Evolutionary conservation across 1,140 invertebrate genomes (phyloP).

Genomic region (Rhagoletis zephyria): DNA sequence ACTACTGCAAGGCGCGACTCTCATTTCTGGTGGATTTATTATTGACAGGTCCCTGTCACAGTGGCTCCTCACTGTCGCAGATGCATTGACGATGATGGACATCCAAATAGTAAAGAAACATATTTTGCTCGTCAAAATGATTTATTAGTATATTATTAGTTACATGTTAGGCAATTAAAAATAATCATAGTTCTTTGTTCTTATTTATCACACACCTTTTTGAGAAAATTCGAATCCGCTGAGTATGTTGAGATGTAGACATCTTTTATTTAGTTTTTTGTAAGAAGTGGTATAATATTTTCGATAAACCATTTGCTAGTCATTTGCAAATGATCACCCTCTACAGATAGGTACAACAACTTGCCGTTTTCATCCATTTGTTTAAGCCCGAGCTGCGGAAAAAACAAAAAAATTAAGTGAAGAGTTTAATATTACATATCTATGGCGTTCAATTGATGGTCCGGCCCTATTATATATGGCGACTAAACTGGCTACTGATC

Average conservation of each 20-base stretch:
- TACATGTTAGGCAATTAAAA: too few species aligned
- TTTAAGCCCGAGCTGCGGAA: constrained; percentile 83
- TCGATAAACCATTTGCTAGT: constrained; percentile 87
- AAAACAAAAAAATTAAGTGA: neutral
- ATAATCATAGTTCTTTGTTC: neutral
- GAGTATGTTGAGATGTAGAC: neutral
- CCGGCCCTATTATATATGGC: too few species aligned
- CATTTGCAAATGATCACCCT: constrained; percentile 92
- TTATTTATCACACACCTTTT: neutral
- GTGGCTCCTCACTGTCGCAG: too few species aligned
- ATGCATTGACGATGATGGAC: too few species aligned
- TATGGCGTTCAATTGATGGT: too few species aligned
- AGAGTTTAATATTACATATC: constrained; percentile 74
- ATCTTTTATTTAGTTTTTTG: neutral
- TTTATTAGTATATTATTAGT: too few species aligned
- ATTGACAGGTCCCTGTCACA: too few species aligned
- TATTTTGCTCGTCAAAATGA: too few species aligned
- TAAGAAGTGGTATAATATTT: constrained; percentile 79
- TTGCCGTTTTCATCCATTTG: constrained; percentile 82
- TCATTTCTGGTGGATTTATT: too few species aligned
- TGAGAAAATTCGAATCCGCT: neutral
- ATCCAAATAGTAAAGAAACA: too few species aligned
- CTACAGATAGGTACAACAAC: constrained; percentile 83
- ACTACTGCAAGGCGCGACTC: too few species aligned
- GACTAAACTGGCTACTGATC: too few species aligned